Evolutionary conservation across 1,140 invertebrate species (phyloP).

Genomic region (Aphidius ervi): DNA sequence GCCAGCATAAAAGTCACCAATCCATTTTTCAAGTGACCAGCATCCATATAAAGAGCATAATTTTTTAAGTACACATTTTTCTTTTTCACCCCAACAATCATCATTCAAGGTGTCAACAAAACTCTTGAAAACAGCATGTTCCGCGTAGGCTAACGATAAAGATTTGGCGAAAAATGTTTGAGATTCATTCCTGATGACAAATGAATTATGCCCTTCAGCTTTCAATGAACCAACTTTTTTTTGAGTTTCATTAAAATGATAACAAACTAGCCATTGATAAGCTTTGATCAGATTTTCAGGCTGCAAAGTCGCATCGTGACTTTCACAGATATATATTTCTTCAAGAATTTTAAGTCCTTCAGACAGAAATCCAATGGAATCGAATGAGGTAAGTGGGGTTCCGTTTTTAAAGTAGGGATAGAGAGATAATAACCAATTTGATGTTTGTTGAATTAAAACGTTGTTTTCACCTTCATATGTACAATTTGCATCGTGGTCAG

Average conservation of each 20-base stretch:
- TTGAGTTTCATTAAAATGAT: slow-evolving; percentile 68
- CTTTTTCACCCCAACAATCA: slow-evolving; percentile 46
- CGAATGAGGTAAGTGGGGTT: slow-evolving; percentile 56
- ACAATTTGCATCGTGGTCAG: slow-evolving; percentile 86
- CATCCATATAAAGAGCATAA: slow-evolving; percentile 70
- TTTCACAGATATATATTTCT: slow-evolving; percentile 50
- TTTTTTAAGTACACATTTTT: slow-evolving; percentile 59
- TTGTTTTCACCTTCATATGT: slow-evolving; percentile 98
- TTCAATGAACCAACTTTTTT: slow-evolving; percentile 58
- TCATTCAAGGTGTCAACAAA: slow-evolving; percentile 56
- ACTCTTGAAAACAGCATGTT: slow-evolving; percentile 62
- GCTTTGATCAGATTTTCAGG: slow-evolving; percentile 63
- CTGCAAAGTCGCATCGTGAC: slow-evolving; percentile 46
- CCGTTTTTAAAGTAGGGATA: slow-evolving; percentile 54
- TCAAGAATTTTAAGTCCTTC: slow-evolving; percentile 52
- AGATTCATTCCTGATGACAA: slow-evolving; percentile 72
- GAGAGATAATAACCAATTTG: slow-evolving; percentile 79
- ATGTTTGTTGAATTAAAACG: slow-evolving; percentile 89
- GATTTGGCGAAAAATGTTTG: slow-evolving; percentile 78
- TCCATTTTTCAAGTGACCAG: slow-evolving; percentile 68
- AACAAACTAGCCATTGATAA: slow-evolving; percentile 82
- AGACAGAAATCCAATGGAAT: slow-evolving; percentile 61
- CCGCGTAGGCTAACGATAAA: slow-evolving; percentile 73
- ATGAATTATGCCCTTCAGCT: slow-evolving; percentile 58
- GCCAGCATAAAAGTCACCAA: slow-evolving; percentile 73